Conservation (phyloP, 2,113 vertebrate genomes). For the Peromyscus leucopus region DNA sequence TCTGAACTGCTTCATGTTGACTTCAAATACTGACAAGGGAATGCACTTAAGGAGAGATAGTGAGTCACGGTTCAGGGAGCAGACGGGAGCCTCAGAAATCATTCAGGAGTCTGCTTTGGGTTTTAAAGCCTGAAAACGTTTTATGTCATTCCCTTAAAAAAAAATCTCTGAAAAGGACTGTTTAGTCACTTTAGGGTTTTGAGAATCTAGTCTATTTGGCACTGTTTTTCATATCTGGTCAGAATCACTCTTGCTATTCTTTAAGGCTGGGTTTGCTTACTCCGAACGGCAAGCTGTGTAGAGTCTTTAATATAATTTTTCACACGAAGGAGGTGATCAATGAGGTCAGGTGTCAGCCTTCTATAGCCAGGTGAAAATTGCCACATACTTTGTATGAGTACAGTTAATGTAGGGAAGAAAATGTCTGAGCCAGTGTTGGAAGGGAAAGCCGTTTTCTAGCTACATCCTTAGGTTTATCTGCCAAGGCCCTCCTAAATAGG, state of each 20-base stretch:
- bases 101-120: background rate
- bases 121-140: background rate
- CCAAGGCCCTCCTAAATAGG: background rate
- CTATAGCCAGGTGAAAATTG: background rate
- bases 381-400: background rate
- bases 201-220: background rate
- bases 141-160: background rate
- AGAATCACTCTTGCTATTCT: background rate
- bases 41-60: background rate
- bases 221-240: background rate
- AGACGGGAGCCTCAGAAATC: background rate
- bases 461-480: background rate
- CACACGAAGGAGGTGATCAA: background rate
- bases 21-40: conserved; percentile 1
- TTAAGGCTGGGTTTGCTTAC: background rate
- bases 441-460: background rate
- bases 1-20: conserved; percentile 23
- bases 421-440: background rate
- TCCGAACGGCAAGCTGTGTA: conserved; percentile 10
- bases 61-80: background rate
- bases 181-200: background rate
- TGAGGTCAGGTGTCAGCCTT: background rate
- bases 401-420: background rate
- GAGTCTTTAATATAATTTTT: background rate
- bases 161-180: background rate